Conservation (phyloP, 2,113 vertebrate genomes). For the Anarrhichthys ocellatus region DNA sequence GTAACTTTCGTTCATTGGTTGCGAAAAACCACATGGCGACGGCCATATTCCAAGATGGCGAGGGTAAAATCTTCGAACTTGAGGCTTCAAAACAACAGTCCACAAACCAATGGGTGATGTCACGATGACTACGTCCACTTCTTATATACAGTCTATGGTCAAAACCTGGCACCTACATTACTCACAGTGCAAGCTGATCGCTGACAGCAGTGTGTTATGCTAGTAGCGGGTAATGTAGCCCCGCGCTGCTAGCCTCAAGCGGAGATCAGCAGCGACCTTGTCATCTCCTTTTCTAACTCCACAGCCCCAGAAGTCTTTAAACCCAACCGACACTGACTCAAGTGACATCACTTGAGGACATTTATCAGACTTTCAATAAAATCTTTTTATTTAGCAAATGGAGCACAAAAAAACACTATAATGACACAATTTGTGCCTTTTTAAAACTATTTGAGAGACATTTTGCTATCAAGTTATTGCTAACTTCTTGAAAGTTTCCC, state of each 20-base stretch:
- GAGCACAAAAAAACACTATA: not conserved
- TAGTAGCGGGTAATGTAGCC: not conserved
- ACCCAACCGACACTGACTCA: too few relatives aligned
- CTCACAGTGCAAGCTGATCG: not conserved
- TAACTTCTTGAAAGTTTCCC: not conserved
- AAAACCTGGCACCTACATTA: not conserved
- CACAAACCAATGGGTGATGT: too few relatives aligned
- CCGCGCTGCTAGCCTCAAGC: not conserved
- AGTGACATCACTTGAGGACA: not conserved
- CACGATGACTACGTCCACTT: too few relatives aligned
- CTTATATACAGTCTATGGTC: too few relatives aligned
- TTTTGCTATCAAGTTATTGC: not conserved
- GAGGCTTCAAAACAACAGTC: too few relatives aligned
- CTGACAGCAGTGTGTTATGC: not conserved
- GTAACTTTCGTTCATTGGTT: too few relatives aligned
- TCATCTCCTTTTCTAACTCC: not conserved
- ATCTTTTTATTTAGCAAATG: not conserved
- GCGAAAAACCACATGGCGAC: too few relatives aligned
- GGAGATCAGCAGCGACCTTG: not conserved
- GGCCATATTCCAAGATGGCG: too few relatives aligned
- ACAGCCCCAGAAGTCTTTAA: not conserved
- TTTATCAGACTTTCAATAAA: not conserved
- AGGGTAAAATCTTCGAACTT: too few relatives aligned
- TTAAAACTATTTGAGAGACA: not conserved
- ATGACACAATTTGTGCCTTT: not conserved